Base-by-base conservation (phyloP, 2,797 vertebrate genomes). In the Lepus townsendii region DNA sequence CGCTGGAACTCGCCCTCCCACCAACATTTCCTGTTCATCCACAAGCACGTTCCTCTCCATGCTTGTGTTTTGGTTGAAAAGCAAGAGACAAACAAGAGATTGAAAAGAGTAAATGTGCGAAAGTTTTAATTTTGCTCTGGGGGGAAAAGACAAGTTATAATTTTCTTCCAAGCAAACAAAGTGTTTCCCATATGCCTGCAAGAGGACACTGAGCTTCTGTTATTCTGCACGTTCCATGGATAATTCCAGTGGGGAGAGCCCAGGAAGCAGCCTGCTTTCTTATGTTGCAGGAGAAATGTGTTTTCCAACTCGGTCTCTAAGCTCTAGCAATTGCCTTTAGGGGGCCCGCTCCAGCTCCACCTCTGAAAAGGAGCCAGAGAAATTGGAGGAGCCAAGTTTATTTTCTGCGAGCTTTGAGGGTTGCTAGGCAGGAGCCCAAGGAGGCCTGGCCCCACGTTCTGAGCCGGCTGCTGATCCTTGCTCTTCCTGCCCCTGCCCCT, bases 141-240 rank as follows among this genome's bases (percentile, higher is more conserved):
- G 84, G 47, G 24, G 12, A 22, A 3, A 10, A n/a, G 73, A 83
- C 47, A 83, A 88, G 88, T 91, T 83, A 90, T 30, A 72, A 91
- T 93, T 96, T 94, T 84, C 79, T 60, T 96, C 92, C 87, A 77
- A 96, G 95, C 85, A 95, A 97, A 96, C 83, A 96, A 97, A 97
- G 77, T 72, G 80, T 95, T 93, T 95, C 90, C 95, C 96, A 95
- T 91, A 94, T 96, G 96, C 86, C 69, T 97, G 78, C 30, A 69
- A 89, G 52, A 92, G 78, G 82, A 95, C 93, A 54, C 42, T 63
- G 88, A 65, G 84, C 76, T 88, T 77, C 93, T 47, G 68, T 42
- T 76, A 42, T 83, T 87, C 91, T 20, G 54, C 52, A 16, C 4
- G 8, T 79, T 90, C 35, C 65, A 7, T 27, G 24, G 71, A 62